These are phyloP conservation scores for Rhopalosiphum padi DNA, from an alignment of 1,140 invertebrate species.

Conservation along the genomic window DNA sequence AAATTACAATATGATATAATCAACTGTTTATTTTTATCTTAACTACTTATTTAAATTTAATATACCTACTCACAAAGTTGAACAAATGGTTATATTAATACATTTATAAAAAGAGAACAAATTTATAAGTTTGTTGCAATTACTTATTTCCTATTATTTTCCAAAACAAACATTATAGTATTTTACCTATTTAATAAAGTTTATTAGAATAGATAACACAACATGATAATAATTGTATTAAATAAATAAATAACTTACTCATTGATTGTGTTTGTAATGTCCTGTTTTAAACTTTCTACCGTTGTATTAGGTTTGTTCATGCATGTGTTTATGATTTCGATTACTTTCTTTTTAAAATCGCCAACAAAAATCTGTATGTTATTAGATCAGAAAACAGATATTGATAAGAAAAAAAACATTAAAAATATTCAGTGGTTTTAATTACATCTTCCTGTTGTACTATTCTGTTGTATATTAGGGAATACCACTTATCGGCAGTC, in stretches of 20 bases:
- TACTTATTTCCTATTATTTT: background rate
- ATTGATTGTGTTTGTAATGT: background rate
- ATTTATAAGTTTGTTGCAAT: background rate
- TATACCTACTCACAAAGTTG: background rate
- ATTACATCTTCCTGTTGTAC: slow-evolving; percentile 17
- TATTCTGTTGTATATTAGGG: background rate
- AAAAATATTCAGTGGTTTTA: background rate
- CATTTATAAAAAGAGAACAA: too few species aligned
- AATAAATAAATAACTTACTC: background rate
- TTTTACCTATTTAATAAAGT: background rate
- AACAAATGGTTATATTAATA: background rate
- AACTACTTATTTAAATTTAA: background rate
- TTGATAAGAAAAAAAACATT: background rate
- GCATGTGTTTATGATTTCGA: background rate
- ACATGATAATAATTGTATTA: too few species aligned
- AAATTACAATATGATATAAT: too few species aligned
- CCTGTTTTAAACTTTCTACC: background rate
- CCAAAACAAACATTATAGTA: background rate
- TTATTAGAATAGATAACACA: too few species aligned
- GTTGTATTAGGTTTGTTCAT: background rate
- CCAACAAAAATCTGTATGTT: background rate
- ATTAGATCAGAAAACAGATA: background rate
- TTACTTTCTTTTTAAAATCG: background rate
- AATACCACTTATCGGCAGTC: background rate
- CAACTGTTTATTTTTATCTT: too few species aligned